phyloP scores from a whole-genome alignment of 2,113 vertebrate species.

The Ivindomyrus marchei region DNA sequence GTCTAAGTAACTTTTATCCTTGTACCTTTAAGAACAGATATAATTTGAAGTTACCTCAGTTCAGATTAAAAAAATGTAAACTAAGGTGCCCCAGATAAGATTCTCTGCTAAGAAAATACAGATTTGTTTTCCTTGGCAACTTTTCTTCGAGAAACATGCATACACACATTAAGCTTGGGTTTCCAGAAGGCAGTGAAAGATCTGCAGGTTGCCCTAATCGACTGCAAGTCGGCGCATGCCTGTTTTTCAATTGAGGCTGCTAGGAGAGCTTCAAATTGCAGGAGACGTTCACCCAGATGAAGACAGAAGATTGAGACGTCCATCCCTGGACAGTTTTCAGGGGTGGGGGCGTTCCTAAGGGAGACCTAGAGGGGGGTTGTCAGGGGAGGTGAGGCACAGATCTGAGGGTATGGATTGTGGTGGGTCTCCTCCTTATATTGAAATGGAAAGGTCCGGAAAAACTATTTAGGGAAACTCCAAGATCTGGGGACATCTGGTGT shows the following conservation, averaged over 20 bases:
- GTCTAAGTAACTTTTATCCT: background rate
- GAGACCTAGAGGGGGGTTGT: background rate
- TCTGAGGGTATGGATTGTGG: background rate
- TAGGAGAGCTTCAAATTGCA: background rate
- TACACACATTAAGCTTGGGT: background rate
- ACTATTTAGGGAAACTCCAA: background rate
- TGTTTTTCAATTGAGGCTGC: background rate
- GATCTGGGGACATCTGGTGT: background rate
- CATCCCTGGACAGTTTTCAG: background rate
- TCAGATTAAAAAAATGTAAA: background rate
- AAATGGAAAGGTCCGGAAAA: slow-evolving; percentile 1
- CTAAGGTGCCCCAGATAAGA: background rate
- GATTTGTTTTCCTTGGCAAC: slow-evolving; percentile 4
- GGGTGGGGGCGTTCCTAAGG: background rate
- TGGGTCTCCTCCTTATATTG: background rate
- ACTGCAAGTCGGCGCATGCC: background rate
- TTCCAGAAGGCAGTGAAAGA: background rate
- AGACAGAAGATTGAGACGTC: background rate
- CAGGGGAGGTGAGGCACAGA: background rate
- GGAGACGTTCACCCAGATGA: background rate
- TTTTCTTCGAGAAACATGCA: background rate
- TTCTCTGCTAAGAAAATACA: background rate
- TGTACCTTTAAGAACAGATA: background rate
- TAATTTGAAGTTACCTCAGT: background rate
- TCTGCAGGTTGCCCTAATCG: background rate